Base-by-base conservation (phyloP, 2,113 vertebrate species). In the Epinephelus fuscoguttatus region DNA sequence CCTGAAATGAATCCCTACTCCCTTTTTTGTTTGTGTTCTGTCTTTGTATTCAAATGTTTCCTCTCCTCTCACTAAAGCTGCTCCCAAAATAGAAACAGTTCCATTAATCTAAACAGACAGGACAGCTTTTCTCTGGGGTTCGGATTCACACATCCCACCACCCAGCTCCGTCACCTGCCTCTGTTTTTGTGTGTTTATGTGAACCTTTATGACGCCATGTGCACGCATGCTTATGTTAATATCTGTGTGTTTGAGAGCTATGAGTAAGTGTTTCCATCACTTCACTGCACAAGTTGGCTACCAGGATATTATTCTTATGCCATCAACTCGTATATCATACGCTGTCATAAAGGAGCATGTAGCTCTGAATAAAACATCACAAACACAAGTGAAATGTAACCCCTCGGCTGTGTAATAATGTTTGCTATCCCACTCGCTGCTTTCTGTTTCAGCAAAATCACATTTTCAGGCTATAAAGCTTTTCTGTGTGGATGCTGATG, bases 81-180 rank as follows among this genome's bases (percentile, higher is more conserved):
- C 42, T 88, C 81, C 91, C 33, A 85, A 90, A 92, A 91, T 87
- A 92, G 85, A 84, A 91, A 61, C 52, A 42, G 52, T 75, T 86
- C 50, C 23, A 25, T 70, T 89, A 84, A 91, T 91, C 84, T 57
- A 11, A 80, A 77, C 66, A 90, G 82, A 88, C 75, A 76, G 45
- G 55, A 49, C 61, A 72, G 79, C 50, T 85, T 84, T 80, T 85
- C 84, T 86, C 62, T 75, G 45, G 70, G 71, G 68, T 83, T 78
- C 13, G 45, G 67, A 80, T 75, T 87, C 79, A 84, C 83, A 83
- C 57, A 30, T 88, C 68, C 23, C 62, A 64, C 61, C 74, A 53
- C 75, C 75, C 78, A 62, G 56, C 40, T 19, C 75, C 37, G 55
- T 88, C 81, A 82, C 78, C 75, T 87, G 83, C 66, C 55, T 84